phyloP scores from a whole-genome alignment of 2,888 invertebrate species.

The Andrena dorsata region DNA sequence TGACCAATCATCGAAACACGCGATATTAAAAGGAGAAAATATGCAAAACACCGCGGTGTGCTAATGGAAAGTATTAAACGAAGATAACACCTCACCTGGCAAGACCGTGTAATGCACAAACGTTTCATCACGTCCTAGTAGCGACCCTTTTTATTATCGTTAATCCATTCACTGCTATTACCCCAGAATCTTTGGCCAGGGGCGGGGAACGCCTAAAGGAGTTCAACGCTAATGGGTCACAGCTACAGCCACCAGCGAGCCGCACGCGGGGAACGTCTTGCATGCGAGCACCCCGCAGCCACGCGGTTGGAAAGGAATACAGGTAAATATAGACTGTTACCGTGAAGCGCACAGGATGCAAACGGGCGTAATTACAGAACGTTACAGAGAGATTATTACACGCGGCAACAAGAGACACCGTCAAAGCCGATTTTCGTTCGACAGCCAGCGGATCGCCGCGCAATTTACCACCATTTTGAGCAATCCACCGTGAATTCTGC shows the following conservation, averaged over 20 bases:
- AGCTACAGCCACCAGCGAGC: no score
- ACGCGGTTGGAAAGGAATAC: background rate
- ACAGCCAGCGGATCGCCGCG: constrained; percentile 1
- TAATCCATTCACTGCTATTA: background rate
- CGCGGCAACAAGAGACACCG: background rate
- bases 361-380: background rate
- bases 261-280: no score
- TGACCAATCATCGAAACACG: background rate
- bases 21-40: background rate
- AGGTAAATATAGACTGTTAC: background rate
- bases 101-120: background rate
- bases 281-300: no score
- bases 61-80: constrained; percentile 11
- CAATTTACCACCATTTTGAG: constrained; percentile 29
- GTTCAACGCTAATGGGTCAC: no score
- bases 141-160: background rate
- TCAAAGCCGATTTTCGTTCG: background rate
- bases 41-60: background rate
- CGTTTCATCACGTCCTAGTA: background rate
- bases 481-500: constrained; percentile 7
- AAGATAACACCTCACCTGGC: background rate
- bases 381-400: background rate
- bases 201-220: no score
- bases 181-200: no score
- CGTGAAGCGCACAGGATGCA: background rate